These are phyloP conservation scores for Luperina nickerlii DNA, from an alignment of 2,888 invertebrate genomes.

Conservation along the genomic window DNA sequence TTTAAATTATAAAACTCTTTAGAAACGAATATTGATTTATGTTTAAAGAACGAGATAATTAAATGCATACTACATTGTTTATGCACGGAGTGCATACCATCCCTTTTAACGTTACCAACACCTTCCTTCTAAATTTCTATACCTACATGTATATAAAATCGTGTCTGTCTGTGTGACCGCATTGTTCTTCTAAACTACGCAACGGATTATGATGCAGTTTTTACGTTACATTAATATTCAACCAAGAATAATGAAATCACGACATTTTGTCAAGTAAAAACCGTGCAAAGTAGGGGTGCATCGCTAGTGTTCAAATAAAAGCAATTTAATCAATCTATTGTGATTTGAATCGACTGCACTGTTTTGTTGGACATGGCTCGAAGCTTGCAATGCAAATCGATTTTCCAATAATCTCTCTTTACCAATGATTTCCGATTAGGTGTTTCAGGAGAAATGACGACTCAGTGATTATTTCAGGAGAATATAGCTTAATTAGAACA, in stretches of 20 bases:
- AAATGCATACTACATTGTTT: background rate
- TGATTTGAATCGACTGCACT: background rate
- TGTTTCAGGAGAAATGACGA: background rate
- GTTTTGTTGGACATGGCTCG: background rate
- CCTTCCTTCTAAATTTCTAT: background rate
- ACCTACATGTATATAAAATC: background rate
- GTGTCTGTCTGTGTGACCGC: background rate
- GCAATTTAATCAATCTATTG: slow-evolving; percentile 3
- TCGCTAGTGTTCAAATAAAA: background rate
- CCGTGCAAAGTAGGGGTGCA: background rate
- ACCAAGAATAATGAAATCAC: background rate
- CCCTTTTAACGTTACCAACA: background rate
- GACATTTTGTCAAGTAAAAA: background rate
- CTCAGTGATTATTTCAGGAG: background rate
- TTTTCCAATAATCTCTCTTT: background rate
- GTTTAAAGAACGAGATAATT: background rate
- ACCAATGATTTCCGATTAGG: background rate
- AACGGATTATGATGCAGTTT: background rate
- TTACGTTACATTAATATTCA: background rate
- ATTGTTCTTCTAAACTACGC: background rate
- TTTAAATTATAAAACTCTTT: background rate
- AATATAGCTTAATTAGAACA: background rate
- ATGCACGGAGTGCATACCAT: background rate
- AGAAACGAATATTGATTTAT: background rate
- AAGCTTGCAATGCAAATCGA: background rate